phyloP scores from a whole-genome alignment of 2,888 invertebrate species.

The Acronicta leporina region DNA sequence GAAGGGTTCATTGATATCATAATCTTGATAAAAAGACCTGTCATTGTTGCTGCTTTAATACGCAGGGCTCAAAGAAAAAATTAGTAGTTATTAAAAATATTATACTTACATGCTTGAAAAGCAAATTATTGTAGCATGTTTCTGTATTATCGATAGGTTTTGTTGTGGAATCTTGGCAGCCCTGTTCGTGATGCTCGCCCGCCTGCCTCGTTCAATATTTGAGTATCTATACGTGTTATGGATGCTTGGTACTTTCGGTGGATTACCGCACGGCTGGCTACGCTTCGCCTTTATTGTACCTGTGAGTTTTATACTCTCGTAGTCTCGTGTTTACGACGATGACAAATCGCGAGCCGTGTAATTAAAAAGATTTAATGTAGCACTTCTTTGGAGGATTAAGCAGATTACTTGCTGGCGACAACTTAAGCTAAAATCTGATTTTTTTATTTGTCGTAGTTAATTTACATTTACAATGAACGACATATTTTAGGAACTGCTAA shows the following conservation, averaged over 20 bases:
- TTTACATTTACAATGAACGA: too few species aligned
- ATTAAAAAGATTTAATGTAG: constrained; percentile 49
- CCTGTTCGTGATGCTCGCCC: constrained; percentile 69
- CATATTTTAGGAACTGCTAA: too few species aligned
- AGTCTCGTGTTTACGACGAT: constrained; percentile 43
- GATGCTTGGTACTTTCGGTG: constrained; percentile 73
- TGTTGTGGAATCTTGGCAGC: constrained; percentile 48
- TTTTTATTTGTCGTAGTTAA: constrained; percentile 2
- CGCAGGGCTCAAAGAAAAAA: too few species aligned
- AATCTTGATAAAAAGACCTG: too few species aligned
- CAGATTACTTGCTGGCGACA: constrained; percentile 27
- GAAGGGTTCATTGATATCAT: too few species aligned
- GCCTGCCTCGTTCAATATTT: constrained; percentile 74
- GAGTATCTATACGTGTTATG: constrained; percentile 72
- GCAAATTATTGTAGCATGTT: constrained; percentile 7
- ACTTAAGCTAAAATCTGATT: constrained; percentile 7
- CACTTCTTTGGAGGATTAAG: constrained; percentile 39
- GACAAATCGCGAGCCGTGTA: constrained; percentile 49
- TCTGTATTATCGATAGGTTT: constrained; percentile 39
- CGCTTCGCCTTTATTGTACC: constrained; percentile 56
- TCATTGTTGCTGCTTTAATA: too few species aligned
- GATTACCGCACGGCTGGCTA: constrained; percentile 69
- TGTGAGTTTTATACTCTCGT: constrained; percentile 45
- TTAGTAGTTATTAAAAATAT: constrained; percentile 10
- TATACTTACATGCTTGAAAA: constrained; percentile 13